Evolutionary conservation across 2,797 vertebrate species (phyloP).

Genomic region (Gila robusta): DNA sequence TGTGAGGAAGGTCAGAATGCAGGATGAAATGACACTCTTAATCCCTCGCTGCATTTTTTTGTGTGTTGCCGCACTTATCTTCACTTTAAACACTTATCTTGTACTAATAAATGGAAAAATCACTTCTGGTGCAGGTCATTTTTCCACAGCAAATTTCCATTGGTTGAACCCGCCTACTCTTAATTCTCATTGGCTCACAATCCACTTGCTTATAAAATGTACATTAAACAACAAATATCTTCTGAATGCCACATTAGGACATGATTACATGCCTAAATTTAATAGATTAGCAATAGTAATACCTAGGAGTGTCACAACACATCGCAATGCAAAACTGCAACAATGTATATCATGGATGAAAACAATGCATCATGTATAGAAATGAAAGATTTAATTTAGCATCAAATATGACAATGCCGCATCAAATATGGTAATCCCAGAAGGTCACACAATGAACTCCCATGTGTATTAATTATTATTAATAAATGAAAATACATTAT

Average conservation of each 20-base stretch:
- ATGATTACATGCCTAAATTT: neutral
- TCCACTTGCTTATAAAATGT: neutral
- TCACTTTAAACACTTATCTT: conserved; percentile 16
- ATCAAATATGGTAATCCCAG: too few species aligned
- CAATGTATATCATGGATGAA: neutral
- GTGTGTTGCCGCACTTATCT: neutral
- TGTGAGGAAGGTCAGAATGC: conserved; percentile 36
- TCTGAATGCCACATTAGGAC: neutral
- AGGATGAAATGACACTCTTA: conserved; percentile 13
- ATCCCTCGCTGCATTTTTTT: conserved; percentile 23
- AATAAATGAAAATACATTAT: too few species aligned
- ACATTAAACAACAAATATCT: neutral
- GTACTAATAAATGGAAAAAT: neutral
- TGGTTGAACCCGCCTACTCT: neutral
- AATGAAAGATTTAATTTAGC: neutral
- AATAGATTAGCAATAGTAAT: neutral
- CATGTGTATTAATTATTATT: too few species aligned
- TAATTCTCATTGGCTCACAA: conserved; percentile 1
- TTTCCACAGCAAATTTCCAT: conserved; percentile 5
- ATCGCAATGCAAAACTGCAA: neutral
- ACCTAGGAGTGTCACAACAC: neutral
- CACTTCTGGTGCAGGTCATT: neutral
- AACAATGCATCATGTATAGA: neutral
- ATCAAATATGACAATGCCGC: too few species aligned
- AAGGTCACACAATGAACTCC: too few species aligned